Evolutionary conservation across 2,888 invertebrate genomes (phyloP).

Genomic region (Taphrorychus bicolor): DNA sequence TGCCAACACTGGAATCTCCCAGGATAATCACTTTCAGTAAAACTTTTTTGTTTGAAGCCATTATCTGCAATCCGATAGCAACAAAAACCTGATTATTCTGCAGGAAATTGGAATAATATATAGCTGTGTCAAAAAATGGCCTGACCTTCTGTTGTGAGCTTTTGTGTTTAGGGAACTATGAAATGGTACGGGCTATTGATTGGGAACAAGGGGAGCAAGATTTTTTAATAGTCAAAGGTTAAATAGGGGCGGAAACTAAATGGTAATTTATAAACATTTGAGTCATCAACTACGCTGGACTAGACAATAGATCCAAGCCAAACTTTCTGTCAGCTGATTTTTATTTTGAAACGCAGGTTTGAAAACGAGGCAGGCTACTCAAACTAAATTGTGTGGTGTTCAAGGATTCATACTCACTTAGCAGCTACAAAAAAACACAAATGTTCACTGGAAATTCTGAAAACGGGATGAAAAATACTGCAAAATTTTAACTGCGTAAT

Average conservation of each 20-base stretch:
- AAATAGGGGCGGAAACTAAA: conserved; percentile 40
- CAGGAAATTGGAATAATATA: background rate
- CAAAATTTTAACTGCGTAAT: conserved; percentile 50
- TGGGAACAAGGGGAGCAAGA: too few relatives aligned
- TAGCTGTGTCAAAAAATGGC: background rate
- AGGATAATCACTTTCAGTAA: conserved; percentile 97
- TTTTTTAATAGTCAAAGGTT: too few relatives aligned
- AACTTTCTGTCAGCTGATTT: conserved; percentile 45
- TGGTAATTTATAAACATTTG: conserved; percentile 19
- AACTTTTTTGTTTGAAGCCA: conserved; percentile 95
- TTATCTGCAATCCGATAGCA: conserved; percentile 55
- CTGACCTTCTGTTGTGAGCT: background rate
- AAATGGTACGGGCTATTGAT: too few relatives aligned
- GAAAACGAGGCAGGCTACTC: background rate
- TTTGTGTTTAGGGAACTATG: too few relatives aligned
- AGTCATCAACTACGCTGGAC: conserved; percentile 32
- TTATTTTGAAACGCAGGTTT: background rate
- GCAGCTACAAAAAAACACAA: too few relatives aligned
- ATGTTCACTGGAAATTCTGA: background rate
- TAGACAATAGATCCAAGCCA: conserved; percentile 17
- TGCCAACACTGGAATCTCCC: conserved; percentile 98
- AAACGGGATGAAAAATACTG: conserved; percentile 37
- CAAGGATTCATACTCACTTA: too few relatives aligned
- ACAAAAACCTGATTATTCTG: background rate
- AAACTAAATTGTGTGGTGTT: too few relatives aligned